A percentile compares a stretch with the other conserved stretches of the same genome.
phyloP scores from a whole-genome alignment of 2,797 vertebrate genomes.

The Petrocephalus sullivani region DNA sequence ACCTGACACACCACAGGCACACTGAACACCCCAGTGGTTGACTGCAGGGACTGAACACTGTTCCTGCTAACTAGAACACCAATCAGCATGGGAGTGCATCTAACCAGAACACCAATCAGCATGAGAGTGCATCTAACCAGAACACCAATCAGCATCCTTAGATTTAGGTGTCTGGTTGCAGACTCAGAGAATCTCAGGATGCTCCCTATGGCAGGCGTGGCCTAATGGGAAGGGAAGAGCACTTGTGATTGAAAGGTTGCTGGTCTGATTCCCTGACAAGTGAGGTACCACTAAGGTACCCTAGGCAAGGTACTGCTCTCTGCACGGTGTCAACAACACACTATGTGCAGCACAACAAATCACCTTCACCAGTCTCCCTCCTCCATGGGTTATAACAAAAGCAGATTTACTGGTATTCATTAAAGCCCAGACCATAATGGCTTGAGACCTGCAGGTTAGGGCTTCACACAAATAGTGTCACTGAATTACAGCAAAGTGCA shows the following conservation, averaged over 20 bases:
- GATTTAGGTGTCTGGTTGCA: neutral
- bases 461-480: neutral
- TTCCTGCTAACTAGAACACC: neutral
- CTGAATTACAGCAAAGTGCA: neutral
- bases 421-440: neutral
- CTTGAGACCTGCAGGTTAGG: neutral
- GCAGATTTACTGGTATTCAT: neutral
- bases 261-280: too few species aligned
- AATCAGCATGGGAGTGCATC: neutral
- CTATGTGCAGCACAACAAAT: too few species aligned
- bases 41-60: neutral
- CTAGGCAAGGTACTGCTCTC: too few species aligned
- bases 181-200: neutral
- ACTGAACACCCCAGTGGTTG: neutral
- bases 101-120: neutral
- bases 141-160: neutral
- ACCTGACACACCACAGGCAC: neutral
- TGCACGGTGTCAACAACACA: too few species aligned
- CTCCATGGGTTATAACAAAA: neutral
- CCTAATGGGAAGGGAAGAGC: too few species aligned
- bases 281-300: too few species aligned
- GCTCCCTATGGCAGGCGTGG: neutral
- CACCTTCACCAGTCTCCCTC: neutral
- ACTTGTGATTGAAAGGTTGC: too few species aligned
- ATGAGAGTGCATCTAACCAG: neutral